phyloP scores from a whole-genome alignment of 2,113 vertebrate species.

The Tichodroma muraria region DNA sequence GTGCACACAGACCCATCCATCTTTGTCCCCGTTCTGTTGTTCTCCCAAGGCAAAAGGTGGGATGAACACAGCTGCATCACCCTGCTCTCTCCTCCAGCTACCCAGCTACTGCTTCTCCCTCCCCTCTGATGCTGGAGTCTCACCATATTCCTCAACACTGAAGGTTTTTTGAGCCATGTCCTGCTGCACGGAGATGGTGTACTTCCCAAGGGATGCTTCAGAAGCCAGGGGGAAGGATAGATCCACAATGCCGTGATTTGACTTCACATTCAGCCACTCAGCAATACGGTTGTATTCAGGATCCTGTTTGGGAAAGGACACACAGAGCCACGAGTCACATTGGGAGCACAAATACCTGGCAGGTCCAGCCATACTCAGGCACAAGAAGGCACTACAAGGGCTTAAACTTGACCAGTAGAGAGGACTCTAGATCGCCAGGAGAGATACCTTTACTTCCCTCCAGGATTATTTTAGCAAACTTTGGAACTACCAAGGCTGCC shows the following conservation, averaged over 20 bases:
- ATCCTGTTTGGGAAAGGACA: slow-evolving; percentile 42
- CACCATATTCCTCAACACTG: slow-evolving; percentile 57
- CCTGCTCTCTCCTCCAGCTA: background rate
- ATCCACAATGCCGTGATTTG: slow-evolving; percentile 56
- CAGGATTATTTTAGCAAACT: background rate
- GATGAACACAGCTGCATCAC: background rate
- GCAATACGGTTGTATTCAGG: slow-evolving; percentile 43
- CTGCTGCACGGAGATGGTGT: slow-evolving; percentile 25
- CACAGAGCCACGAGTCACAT: background rate
- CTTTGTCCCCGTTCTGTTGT: background rate
- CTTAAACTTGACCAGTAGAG: background rate
- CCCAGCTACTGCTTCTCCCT: background rate
- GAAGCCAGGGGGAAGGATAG: slow-evolving; percentile 52
- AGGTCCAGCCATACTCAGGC: background rate
- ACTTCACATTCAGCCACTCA: slow-evolving; percentile 56
- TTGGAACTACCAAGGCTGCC: background rate
- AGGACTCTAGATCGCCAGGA: background rate
- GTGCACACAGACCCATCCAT: background rate
- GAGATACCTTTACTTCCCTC: background rate
- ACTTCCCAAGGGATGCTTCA: slow-evolving; percentile 37
- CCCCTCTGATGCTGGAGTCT: background rate
- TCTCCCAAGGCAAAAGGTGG: background rate
- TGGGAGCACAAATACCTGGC: background rate
- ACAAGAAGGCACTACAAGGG: background rate
- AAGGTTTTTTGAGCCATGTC: background rate